Evolutionary conservation across 2,888 invertebrate genomes (phyloP).

Genomic region (Cordilura impudica): DNA sequence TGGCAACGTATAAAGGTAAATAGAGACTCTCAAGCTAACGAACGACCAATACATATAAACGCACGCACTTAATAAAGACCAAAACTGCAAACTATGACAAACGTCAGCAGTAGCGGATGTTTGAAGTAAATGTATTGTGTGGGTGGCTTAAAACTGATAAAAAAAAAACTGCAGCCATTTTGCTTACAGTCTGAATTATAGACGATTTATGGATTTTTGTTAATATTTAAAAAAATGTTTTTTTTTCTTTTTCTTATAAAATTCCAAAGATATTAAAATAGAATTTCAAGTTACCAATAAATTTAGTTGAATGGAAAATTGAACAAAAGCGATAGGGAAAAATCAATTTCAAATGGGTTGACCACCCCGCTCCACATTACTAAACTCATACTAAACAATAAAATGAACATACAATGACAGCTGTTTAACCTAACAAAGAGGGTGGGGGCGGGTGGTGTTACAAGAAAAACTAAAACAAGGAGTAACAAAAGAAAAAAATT

Average conservation of each 20-base stretch:
- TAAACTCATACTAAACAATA: conserved; percentile 17
- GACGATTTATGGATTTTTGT: neutral
- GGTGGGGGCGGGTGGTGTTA: conserved; percentile 2
- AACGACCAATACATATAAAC: conserved; percentile 1
- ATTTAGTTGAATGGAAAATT: neutral
- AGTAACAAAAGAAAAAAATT: conserved; percentile 9
- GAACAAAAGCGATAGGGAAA: conserved; percentile 37
- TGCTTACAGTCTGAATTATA: neutral
- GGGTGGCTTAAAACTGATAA: conserved; percentile 35
- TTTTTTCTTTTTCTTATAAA: too few species aligned
- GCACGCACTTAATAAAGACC: conserved; percentile 13
- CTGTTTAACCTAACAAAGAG: conserved; percentile 36
- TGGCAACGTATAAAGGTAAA: conserved; percentile 18
- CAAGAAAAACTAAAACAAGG: conserved; percentile 39
- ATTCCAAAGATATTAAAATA: neutral
- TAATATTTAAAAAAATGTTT: too few species aligned
- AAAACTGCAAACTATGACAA: conserved; percentile 45
- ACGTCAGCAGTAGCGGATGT: conserved; percentile 33
- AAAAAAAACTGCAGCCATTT: conserved; percentile 1
- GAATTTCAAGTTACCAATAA: conserved; percentile 1
- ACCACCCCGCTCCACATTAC: conserved; percentile 31
- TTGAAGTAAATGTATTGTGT: conserved; percentile 14
- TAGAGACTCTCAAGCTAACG: conserved; percentile 10
- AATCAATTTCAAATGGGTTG: conserved; percentile 58
- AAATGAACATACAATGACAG: conserved; percentile 57